Percentiles rank a stretch among this genome's conserved stretches.
These are phyloP conservation scores for Umimayanthus chanpuru DNA, from an alignment of 92 coral and sea anemone species.

Conservation along the genomic window DNA sequence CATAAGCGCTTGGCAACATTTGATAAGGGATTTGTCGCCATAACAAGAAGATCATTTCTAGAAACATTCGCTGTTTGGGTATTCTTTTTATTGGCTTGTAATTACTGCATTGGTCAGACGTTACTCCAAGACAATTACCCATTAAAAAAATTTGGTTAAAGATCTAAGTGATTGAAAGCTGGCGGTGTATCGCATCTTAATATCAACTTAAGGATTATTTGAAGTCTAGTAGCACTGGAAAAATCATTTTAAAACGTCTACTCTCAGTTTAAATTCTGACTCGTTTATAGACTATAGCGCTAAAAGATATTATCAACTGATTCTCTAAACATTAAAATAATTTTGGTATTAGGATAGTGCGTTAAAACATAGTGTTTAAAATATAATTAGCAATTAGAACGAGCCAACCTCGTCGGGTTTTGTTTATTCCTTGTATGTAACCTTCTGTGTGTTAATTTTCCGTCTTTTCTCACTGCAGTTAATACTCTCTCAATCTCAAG, in stretches of 20 bases:
- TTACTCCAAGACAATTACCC: conserved; percentile 19
- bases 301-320: neutral
- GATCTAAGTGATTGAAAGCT: neutral
- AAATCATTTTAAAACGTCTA: neutral
- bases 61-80: conserved; percentile 24
- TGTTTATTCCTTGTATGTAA: neutral
- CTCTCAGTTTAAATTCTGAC: neutral
- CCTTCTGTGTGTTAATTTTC: neutral
- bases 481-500: conserved; percentile 2
- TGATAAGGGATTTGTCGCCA: conserved; percentile 13
- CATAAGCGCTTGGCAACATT: neutral
- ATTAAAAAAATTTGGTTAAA: conserved; percentile 6
- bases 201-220: neutral
- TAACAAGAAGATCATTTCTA: neutral
- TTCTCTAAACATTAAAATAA: neutral
- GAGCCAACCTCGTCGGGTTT: too few species aligned
- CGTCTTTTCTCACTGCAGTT: neutral
- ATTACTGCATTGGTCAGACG: neutral
- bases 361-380: neutral
- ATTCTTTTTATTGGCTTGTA: conserved; percentile 14
- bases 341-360: neutral
- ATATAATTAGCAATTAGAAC: conserved; percentile 12
- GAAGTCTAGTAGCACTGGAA: too few species aligned
- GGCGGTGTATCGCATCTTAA: neutral
- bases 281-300: neutral